These are phyloP conservation scores for Therioaphis trifolii DNA, from an alignment of 2,888 invertebrate genomes.

Conservation along the genomic window DNA sequence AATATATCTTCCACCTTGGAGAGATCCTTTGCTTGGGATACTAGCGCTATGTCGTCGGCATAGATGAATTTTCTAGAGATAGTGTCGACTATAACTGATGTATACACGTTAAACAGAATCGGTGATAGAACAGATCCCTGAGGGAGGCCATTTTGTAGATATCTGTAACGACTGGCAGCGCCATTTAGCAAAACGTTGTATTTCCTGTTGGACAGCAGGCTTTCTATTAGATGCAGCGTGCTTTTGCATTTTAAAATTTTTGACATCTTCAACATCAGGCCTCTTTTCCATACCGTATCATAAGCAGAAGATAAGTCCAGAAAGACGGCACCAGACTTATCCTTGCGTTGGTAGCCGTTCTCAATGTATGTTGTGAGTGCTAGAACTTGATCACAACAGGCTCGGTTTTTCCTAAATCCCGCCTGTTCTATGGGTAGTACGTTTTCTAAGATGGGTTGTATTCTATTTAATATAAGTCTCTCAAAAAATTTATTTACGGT, in stretches of 20 bases:
- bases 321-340: too few species aligned
- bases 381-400: too few species aligned
- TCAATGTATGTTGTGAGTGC: too few species aligned
- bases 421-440: neutral
- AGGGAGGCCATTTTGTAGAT: neutral
- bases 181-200: neutral
- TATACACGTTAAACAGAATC: too few species aligned
- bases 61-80: neutral
- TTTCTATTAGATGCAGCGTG: neutral
- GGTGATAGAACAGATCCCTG: neutral
- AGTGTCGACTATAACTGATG: too few species aligned
- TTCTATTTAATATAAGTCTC: neutral
- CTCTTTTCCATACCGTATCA: too few species aligned
- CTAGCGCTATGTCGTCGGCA: neutral
- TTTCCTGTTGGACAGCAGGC: neutral
- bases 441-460: neutral
- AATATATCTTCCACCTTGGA: neutral
- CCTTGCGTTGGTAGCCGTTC: too few species aligned
- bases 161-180: neutral
- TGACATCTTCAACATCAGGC: too few species aligned
- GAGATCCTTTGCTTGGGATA: neutral
- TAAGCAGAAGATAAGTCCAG: too few species aligned
- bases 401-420: neutral
- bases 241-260: neutral
- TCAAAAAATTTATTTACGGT: neutral